These are phyloP conservation scores for Lysandra bellargus DNA, from an alignment of 2,888 invertebrate genomes.

Conservation along the genomic window DNA sequence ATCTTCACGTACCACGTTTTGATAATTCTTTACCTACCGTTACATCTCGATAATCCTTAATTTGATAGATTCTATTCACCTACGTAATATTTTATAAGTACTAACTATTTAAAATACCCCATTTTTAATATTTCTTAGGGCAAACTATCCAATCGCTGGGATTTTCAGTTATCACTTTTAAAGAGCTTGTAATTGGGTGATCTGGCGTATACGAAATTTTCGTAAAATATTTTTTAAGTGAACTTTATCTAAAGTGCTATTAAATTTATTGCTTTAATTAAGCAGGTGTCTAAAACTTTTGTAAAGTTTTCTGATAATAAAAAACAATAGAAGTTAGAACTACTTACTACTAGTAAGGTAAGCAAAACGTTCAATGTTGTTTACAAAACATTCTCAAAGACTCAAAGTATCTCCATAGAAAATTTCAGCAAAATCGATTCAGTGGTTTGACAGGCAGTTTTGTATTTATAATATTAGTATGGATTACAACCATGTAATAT, in stretches of 20 bases:
- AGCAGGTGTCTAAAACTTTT: neutral
- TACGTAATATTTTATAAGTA: neutral
- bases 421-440: too few relatives aligned
- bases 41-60: neutral
- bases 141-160: neutral
- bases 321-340: too few relatives aligned
- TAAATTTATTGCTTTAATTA: neutral
- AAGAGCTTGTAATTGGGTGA: too few relatives aligned
- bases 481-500: too few relatives aligned
- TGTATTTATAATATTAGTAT: too few relatives aligned
- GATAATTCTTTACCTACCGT: neutral
- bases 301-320: neutral
- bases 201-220: neutral
- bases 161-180: neutral
- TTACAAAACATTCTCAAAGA: too few relatives aligned
- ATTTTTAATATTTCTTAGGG: neutral
- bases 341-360: too few relatives aligned
- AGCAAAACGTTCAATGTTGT: too few relatives aligned
- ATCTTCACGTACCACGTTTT: too few relatives aligned
- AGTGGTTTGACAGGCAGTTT: too few relatives aligned
- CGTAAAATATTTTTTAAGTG: neutral
- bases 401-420: too few relatives aligned
- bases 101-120: neutral
- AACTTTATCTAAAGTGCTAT: neutral
- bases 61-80: too few relatives aligned